Percentiles rank a stretch among this genome's conserved stretches.
Conservation (phyloP, 2,888 invertebrate genomes). For the Venustoraphidia nigricollis region DNA sequence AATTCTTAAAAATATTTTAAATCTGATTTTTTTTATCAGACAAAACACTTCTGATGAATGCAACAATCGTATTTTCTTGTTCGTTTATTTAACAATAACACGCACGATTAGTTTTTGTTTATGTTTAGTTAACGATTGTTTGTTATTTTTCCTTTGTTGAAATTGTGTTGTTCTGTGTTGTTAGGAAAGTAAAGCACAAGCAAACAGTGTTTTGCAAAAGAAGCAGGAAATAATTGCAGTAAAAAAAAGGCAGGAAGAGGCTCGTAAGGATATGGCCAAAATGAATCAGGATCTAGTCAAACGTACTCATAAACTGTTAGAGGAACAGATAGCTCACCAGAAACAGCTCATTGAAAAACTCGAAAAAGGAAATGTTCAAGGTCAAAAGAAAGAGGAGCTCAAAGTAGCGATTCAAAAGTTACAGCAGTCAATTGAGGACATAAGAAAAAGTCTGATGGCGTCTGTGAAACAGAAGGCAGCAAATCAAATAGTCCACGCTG, state of each 20-base stretch:
- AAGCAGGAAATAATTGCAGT: conserved; percentile 40
- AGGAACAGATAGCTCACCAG: conserved; percentile 80
- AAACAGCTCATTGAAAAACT: conserved; percentile 66
- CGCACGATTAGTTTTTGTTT: no score
- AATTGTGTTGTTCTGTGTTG: no score
- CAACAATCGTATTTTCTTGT: no score
- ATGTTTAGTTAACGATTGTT: no score
- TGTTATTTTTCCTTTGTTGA: no score
- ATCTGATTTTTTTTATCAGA: no score
- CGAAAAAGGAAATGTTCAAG: conserved; percentile 47
- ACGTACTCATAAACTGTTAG: conserved; percentile 71
- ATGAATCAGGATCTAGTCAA: conserved; percentile 68
- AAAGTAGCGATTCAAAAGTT: conserved; percentile 69
- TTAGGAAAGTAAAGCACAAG: conserved; percentile 22
- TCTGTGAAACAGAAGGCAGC: conserved; percentile 11
- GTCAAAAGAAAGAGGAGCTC: conserved; percentile 59
- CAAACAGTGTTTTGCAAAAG: conserved; percentile 32
- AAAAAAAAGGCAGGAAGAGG: conserved; percentile 58
- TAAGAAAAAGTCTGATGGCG: conserved; percentile 49
- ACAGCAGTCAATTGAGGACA: conserved; percentile 67
- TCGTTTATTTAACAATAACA: no score
- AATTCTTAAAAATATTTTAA: no score
- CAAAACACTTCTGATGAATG: no score
- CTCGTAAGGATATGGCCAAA: conserved; percentile 57
- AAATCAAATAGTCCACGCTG: conserved; percentile 5